Evolutionary conservation across 2,888 invertebrate genomes (phyloP).

Genomic region (Imbricaverruca yamaguchii): DNA sequence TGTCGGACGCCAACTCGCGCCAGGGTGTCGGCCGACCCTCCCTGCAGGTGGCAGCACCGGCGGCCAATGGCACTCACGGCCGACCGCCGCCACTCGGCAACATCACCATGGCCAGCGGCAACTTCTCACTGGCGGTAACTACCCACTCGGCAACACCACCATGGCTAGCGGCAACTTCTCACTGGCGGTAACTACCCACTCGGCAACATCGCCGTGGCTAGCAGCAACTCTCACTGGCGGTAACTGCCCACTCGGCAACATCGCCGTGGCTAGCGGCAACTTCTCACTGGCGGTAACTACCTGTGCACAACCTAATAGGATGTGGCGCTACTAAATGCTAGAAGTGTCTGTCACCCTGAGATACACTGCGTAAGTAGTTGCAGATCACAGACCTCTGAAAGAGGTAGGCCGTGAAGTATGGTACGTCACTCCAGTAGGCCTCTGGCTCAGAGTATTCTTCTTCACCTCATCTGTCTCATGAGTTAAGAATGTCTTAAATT

Average conservation of each 20-base stretch:
- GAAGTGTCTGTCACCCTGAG: no score
- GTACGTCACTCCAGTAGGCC: no score
- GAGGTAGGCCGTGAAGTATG: no score
- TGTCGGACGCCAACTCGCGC: background rate
- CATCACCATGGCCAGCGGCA: slow-evolving; percentile 41
- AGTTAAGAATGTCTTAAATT: no score
- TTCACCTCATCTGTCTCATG: no score
- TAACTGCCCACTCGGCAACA: background rate
- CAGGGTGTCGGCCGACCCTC: slow-evolving; percentile 34
- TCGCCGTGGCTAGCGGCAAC: slow-evolving; percentile 41
- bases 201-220: slow-evolving; percentile 36
- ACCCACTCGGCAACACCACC: background rate
- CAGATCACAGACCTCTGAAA: no score
- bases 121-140: slow-evolving; percentile 38
- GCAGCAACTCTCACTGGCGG: slow-evolving; percentile 40
- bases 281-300: slow-evolving; percentile 36
- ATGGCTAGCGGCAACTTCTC: slow-evolving; percentile 44
- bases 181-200: background rate
- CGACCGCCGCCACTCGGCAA: background rate
- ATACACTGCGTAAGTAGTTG: no score
- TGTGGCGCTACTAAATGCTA: no score
- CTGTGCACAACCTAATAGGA: background rate
- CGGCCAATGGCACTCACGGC: background rate
- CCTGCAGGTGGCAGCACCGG: slow-evolving; percentile 43
- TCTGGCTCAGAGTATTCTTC: no score